phyloP scores from a whole-genome alignment of 23 tunicate species.

The Oikopleura vanhoeffeni region DNA sequence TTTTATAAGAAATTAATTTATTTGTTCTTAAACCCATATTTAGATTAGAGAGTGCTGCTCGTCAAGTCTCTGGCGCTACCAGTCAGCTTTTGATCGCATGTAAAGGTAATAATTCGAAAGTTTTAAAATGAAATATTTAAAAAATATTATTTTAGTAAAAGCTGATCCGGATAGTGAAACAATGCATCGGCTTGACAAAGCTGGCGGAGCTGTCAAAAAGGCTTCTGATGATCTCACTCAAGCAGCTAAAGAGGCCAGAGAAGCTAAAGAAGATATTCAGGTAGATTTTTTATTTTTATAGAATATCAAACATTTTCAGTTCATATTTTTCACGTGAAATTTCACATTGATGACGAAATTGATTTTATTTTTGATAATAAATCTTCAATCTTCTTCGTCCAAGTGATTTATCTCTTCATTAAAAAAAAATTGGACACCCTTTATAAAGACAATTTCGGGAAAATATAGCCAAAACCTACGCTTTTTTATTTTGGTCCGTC shows the following conservation, averaged over 20 bases:
- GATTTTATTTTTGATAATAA: no score
- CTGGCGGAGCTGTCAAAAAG: constrained; percentile 80
- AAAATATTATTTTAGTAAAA: constrained; percentile 20
- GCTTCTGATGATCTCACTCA: constrained; percentile 79
- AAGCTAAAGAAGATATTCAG: constrained; percentile 43
- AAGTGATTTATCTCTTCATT: no score
- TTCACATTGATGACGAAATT: neutral
- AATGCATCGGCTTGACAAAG: constrained; percentile 80
- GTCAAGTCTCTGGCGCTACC: constrained; percentile 69
- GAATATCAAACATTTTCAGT: no score
- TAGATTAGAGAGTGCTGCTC: constrained; percentile 51
- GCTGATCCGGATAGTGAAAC: constrained; percentile 95
- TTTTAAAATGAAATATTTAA: no score
- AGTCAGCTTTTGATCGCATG: constrained; percentile 85
- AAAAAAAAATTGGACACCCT: no score
- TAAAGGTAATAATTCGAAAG: constrained; percentile 23
- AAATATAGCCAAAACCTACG: no score
- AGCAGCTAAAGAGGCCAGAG: constrained; percentile 58
- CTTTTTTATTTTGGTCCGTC: no score
- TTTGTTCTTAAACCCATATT: no score
- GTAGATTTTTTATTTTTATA: constrained; percentile 2
- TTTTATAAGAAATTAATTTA: no score
- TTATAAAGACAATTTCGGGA: no score
- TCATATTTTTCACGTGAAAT: neutral
- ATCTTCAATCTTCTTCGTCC: no score